A percentile compares a stretch with the other conserved stretches of the same genome.
These are phyloP conservation scores for Pteropus alecto DNA, from an alignment of 2,113 vertebrate species.

Conservation along the genomic window DNA sequence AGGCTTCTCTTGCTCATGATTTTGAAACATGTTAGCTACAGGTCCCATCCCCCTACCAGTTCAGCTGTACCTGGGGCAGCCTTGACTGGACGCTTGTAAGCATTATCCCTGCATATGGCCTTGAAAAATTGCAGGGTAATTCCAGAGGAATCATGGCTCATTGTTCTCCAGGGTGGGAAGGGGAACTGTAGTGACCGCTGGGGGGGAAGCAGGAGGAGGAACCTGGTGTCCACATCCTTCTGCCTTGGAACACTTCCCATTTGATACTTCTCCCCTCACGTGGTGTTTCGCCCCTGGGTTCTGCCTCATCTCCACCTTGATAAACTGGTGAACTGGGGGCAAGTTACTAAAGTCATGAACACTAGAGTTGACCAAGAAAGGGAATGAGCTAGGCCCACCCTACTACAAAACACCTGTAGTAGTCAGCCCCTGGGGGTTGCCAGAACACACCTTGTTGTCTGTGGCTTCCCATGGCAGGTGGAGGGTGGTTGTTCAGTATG, in stretches of 20 bases:
- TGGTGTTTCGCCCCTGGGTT: neutral
- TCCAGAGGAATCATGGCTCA: constrained; percentile 22
- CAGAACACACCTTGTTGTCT: neutral
- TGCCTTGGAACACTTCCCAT: neutral
- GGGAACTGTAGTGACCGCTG: neutral
- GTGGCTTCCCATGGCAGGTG: neutral
- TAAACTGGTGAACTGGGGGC: neutral
- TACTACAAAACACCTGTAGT: neutral
- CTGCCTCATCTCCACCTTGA: neutral
- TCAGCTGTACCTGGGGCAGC: neutral
- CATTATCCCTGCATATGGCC: neutral
- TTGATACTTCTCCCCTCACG: neutral
- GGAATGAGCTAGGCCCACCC: neutral
- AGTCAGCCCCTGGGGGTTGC: neutral
- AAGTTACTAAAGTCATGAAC: neutral
- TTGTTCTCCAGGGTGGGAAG: constrained; percentile 41
- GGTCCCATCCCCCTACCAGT: neutral
- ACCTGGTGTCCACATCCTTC: neutral
- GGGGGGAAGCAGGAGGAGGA: constrained; percentile 12
- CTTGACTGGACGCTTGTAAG: neutral
- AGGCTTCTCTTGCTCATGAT: neutral
- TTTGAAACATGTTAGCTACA: neutral
- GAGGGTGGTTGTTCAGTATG: too few species aligned
- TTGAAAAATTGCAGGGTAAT: constrained; percentile 40
- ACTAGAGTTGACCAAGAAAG: neutral